Percentiles rank a stretch among this genome's conserved stretches.
These are phyloP conservation scores for Amblyopsis rosae DNA, from an alignment of 2,113 vertebrate species.

Conservation along the genomic window DNA sequence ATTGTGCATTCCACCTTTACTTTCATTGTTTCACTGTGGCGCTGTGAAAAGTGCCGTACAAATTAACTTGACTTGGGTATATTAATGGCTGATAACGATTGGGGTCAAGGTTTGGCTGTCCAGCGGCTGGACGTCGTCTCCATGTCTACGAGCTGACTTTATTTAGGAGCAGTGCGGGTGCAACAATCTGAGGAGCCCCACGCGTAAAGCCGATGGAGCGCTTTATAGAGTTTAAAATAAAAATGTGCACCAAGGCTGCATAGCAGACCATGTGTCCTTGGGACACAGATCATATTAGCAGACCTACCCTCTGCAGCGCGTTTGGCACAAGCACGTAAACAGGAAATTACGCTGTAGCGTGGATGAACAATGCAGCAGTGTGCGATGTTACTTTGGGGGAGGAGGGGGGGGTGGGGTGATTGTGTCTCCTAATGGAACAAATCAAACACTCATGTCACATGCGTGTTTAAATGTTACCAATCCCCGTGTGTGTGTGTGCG, in stretches of 20 bases:
- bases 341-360: not conserved
- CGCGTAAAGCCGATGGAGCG: slow-evolving; percentile 26
- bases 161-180: slow-evolving; percentile 51
- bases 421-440: slow-evolving; percentile 18
- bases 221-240: slow-evolving; percentile 41
- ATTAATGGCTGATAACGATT: slow-evolving; percentile 35
- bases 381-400: not conserved
- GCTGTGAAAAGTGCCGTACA: too few relatives aligned
- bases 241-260: slow-evolving; percentile 5
- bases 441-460: slow-evolving; percentile 36
- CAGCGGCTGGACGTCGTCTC: slow-evolving; percentile 48
- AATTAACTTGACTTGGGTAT: too few relatives aligned
- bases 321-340: too few relatives aligned
- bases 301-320: not conserved
- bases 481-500: not conserved
- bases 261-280: not conserved
- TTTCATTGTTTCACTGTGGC: too few relatives aligned
- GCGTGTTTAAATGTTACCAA: slow-evolving; percentile 33
- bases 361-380: not conserved
- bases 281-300: not conserved
- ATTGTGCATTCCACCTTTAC: too few relatives aligned
- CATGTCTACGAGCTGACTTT: slow-evolving; percentile 54
- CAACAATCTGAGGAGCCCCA: slow-evolving; percentile 37
- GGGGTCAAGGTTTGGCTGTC: slow-evolving; percentile 45
- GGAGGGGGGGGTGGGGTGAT: not conserved